Evolutionary conservation across 2,888 invertebrate genomes (phyloP).

Genomic region (Nemoura dubitans): DNA sequence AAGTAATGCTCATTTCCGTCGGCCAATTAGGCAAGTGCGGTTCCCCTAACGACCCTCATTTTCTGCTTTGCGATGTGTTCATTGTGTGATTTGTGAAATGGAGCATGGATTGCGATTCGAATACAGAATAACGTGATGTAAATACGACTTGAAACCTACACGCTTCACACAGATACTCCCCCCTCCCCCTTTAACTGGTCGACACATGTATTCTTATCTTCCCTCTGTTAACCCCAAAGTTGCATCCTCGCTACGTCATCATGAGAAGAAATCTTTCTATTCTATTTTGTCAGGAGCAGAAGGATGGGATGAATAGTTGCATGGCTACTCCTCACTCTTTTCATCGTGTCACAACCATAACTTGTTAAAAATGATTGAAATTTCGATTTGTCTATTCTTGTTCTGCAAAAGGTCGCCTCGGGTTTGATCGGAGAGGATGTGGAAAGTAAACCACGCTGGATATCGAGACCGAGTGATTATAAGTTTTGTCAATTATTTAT

Average conservation of each 20-base stretch:
- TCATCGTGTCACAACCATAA: neutral
- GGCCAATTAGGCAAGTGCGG: neutral
- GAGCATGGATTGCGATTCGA: neutral
- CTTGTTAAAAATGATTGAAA: conserved; percentile 12
- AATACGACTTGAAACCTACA: neutral
- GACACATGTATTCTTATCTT: neutral
- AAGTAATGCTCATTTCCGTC: neutral
- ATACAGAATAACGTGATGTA: neutral
- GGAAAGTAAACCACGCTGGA: neutral
- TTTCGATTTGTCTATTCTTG: neutral
- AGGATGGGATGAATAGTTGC: neutral
- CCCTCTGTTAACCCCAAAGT: neutral
- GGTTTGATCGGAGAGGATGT: neutral
- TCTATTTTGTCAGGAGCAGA: conserved; percentile 4
- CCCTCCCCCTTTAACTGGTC: neutral
- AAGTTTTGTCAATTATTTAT: neutral
- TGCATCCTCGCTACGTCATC: neutral
- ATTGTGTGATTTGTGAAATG: neutral
- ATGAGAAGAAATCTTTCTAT: neutral
- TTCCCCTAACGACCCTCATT: neutral
- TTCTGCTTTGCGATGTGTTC: neutral
- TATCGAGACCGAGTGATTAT: neutral
- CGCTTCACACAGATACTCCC: neutral
- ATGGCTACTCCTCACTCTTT: neutral
- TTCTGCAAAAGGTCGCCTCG: neutral